A percentile compares a stretch with the other conserved stretches of the same genome.
These are phyloP conservation scores for Brachionichthys hirsutus DNA, from an alignment of 2,113 vertebrate species.

Conservation along the genomic window DNA sequence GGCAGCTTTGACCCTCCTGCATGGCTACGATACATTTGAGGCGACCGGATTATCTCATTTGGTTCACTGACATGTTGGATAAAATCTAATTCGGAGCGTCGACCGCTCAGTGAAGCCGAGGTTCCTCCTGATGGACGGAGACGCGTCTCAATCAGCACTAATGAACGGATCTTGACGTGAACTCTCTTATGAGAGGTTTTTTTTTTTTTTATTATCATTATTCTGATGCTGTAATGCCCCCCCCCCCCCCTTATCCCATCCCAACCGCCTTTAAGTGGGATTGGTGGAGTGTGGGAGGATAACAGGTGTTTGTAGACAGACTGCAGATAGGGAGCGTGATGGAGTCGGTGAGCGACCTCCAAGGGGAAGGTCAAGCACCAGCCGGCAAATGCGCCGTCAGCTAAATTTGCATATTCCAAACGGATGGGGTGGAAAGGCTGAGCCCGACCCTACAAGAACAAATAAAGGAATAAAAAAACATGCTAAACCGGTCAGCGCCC, in stretches of 20 bases:
- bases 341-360: conserved; percentile 82
- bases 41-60: conserved; percentile 24
- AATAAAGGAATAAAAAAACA: background rate
- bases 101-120: conserved; percentile 4
- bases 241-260: conserved; percentile 36
- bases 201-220: conserved; percentile 4
- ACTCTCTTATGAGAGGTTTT: too few relatives aligned
- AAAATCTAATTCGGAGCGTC: conserved; percentile 11
- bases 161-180: too few relatives aligned
- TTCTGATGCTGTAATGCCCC: conserved; percentile 25
- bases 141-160: too few relatives aligned
- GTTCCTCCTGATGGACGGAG: background rate
- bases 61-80: conserved; percentile 26
- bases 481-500: conserved; percentile 17
- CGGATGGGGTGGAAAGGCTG: conserved; percentile 74
- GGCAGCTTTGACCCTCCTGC: conserved; percentile 9
- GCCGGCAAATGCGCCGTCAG: conserved; percentile 83
- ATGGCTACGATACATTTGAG: conserved; percentile 8
- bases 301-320: conserved; percentile 83
- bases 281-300: conserved; percentile 72
- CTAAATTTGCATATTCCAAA: conserved; percentile 81
- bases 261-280: conserved; percentile 62
- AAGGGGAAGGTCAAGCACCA: conserved; percentile 81
- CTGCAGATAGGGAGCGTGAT: conserved; percentile 80
- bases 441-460: conserved; percentile 45